phyloP scores from a whole-genome alignment of 2,797 vertebrate genomes.

The Anas capensis region DNA sequence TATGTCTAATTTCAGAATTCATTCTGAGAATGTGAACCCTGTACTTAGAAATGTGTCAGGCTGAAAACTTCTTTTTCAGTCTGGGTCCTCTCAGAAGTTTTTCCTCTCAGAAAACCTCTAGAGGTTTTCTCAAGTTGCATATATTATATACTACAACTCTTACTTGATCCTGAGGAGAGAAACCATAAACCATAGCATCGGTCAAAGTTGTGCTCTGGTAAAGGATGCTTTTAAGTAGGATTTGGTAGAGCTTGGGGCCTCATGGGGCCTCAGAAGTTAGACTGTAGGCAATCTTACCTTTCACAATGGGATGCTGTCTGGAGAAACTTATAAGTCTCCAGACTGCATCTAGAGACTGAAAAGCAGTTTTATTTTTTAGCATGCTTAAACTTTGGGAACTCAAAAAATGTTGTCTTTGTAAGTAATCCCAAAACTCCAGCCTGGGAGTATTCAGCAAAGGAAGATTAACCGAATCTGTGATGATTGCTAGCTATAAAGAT shows the following conservation, averaged over 20 bases:
- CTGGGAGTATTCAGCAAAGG: neutral
- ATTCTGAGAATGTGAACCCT: neutral
- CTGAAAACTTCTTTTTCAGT: neutral
- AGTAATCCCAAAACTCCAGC: neutral
- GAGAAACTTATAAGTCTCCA: rapidly evolving
- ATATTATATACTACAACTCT: neutral
- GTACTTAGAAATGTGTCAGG: constrained; percentile 22
- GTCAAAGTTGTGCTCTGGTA: neutral
- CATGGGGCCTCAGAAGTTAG: neutral
- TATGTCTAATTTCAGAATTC: constrained; percentile 22
- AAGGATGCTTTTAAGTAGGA: neutral
- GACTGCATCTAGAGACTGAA: neutral
- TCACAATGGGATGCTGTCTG: neutral
- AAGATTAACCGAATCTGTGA: neutral
- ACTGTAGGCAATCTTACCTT: neutral
- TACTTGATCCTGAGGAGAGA: neutral
- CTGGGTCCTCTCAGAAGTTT: neutral
- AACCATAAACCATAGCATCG: neutral
- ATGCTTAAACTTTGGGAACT: neutral
- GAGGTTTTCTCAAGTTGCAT: neutral
- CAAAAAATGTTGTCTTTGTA: neutral
- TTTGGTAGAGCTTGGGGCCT: neutral
- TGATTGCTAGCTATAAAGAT: neutral
- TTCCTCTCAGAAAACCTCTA: too few relatives aligned
- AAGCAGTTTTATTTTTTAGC: neutral